Evolutionary conservation across 2,797 vertebrate species (phyloP), one percentile per base, ranked within the genome.

Genomic region (Hirundo rustica): DNA sequence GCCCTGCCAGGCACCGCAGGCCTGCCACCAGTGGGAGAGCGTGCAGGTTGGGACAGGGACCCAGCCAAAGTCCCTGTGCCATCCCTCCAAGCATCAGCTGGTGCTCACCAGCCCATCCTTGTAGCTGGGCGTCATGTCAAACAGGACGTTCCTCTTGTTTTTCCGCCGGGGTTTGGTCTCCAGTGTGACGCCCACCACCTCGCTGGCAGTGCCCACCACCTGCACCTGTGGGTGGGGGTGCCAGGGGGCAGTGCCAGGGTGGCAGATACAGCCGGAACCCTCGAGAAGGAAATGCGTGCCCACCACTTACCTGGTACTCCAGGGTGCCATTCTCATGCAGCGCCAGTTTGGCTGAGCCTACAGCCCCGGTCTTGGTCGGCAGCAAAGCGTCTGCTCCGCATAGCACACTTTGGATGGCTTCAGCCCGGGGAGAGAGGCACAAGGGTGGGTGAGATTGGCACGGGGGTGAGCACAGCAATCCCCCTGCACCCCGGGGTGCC

Each of bases 401-500:
- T 95, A 99, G 98, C 83, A 99, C 99, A 2, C 99, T 99, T 92
- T 99, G 99, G 79, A 99, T 97, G 73, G 98, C 99, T 99, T 89
- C 67, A 94, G 27, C 27, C 84, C n/a, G 3, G 60, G 58, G 77
- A 85, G 30, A 89, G 88, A 92, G 58, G 74, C 26, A 89, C 6
- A 5, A 45, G 73, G 73, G 42, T 20, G 47, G 85, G 70, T 70
- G 54, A 92, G 50, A 48, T 25, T 27, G 57, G 70, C 25, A 47
- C 2, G 4, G 36, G 29, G 25, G 5, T 42, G 53, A 48, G 25
- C 44, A 61, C 2, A 4, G 55, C 13, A 42, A 23, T 22, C 71
- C 71, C 45, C 45, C 14, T 7, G 11, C 7, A 1, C 44, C 71
- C 64, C 7, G 1, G 40, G 11, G 36, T n/a, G 32, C 57, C 74